These are phyloP conservation scores for Esox masquinongy DNA, from an alignment of 2,797 vertebrate species.

Conservation along the genomic window DNA sequence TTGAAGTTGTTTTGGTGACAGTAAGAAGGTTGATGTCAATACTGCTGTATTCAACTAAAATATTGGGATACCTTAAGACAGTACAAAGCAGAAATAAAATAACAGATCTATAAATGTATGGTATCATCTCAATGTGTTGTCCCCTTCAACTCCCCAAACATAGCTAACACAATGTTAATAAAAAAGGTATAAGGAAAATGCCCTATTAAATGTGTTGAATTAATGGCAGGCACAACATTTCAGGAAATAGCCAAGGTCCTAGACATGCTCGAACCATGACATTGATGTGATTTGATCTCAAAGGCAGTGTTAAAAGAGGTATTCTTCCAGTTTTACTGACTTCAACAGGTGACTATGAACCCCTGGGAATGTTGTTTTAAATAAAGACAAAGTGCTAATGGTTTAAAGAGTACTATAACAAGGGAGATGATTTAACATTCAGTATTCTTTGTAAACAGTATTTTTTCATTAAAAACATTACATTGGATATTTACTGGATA, in stretches of 20 bases:
- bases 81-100: not conserved
- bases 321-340: slow-evolving; percentile 1
- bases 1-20: not conserved
- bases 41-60: not conserved
- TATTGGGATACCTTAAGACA: not conserved
- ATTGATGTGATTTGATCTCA: not conserved
- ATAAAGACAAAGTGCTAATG: not conserved
- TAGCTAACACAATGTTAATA: not conserved
- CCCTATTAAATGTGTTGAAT: not conserved
- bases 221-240: slow-evolving; percentile 1
- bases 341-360: not conserved
- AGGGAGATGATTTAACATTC: not conserved
- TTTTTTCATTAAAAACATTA: not conserved
- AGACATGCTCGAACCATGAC: not conserved
- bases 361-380: not conserved
- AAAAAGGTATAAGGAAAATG: not conserved
- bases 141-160: not conserved
- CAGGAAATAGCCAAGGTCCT: not conserved
- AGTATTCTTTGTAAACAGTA: slow-evolving; percentile 2
- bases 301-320: slow-evolving; percentile 6
- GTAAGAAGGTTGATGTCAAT: not conserved
- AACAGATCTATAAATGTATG: not conserved
- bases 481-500: not conserved
- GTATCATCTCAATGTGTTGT: not conserved
- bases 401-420: not conserved